Conservation (phyloP, 2,797 vertebrate genomes). For the Pantherophis vulpinus region DNA sequence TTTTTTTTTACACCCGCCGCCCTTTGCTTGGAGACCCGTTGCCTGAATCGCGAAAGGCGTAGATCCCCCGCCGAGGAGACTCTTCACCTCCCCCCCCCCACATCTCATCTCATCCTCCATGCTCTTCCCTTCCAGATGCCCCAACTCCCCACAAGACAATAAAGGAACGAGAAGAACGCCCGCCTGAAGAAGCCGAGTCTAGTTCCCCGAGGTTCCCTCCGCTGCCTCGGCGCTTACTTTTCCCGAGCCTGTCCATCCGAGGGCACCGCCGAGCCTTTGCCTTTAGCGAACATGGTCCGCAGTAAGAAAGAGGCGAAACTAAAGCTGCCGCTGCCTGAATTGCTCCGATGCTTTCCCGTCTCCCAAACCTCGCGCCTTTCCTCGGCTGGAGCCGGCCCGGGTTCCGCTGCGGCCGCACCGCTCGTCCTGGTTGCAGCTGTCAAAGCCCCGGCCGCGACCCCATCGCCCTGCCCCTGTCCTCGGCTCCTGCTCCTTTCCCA, state of each 20-base stretch:
- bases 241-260: slow-evolving; percentile 96
- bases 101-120: neutral
- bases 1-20: neutral
- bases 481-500: slow-evolving; percentile 60
- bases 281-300: slow-evolving; percentile 95
- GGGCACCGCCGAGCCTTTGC: slow-evolving; percentile 95
- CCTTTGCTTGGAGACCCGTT: neutral
- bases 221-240: slow-evolving; percentile 82
- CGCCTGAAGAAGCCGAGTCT: slow-evolving; percentile 33
- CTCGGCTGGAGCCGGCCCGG: slow-evolving; percentile 24
- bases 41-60: neutral
- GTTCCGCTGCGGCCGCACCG: slow-evolving; percentile 40
- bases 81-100: neutral
- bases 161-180: neutral
- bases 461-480: slow-evolving; percentile 79
- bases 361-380: slow-evolving; percentile 41
- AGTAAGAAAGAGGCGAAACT: slow-evolving; percentile 64
- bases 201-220: slow-evolving; percentile 8
- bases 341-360: slow-evolving; percentile 29
- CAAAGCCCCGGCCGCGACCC: slow-evolving; percentile 88
- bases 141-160: slow-evolving; percentile 14
- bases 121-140: slow-evolving; percentile 4
- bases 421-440: slow-evolving; percentile 84
- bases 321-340: slow-evolving; percentile 48
- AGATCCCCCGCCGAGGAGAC: slow-evolving; percentile 8